phyloP scores from a whole-genome alignment of 2,113 vertebrate species.

The Xerus inauris region DNA sequence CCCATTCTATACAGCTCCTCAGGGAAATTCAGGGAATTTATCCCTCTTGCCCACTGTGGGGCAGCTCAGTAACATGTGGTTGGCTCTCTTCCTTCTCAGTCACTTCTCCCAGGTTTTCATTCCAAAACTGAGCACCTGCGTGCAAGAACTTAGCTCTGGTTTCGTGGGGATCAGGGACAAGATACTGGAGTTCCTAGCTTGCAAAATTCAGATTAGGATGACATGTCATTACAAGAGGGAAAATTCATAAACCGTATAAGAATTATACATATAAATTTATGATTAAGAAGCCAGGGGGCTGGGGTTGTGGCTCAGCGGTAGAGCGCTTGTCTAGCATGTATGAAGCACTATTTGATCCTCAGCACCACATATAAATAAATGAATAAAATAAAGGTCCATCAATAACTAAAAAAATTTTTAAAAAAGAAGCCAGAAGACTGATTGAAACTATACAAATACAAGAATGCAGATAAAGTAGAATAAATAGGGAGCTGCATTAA shows the following conservation, averaged over 20 bases:
- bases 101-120: neutral
- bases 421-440: neutral
- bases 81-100: neutral
- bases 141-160: neutral
- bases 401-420: too few relatives aligned
- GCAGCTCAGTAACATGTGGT: neutral
- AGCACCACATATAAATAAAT: too few relatives aligned
- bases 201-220: neutral
- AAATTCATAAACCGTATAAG: neutral
- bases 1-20: neutral
- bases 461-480: neutral
- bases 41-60: neutral
- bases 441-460: neutral
- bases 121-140: neutral
- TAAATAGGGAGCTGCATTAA: neutral
- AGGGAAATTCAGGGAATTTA: neutral
- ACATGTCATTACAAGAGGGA: neutral
- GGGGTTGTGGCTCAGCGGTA: too few relatives aligned
- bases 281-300: neutral
- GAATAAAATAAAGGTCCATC: too few relatives aligned
- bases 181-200: neutral
- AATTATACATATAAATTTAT: neutral
- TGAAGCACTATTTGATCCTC: too few relatives aligned
- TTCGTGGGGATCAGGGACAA: neutral
- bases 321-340: too few relatives aligned